Conservation (phyloP, 2,888 invertebrate species). For the Loripinus fragilis region DNA sequence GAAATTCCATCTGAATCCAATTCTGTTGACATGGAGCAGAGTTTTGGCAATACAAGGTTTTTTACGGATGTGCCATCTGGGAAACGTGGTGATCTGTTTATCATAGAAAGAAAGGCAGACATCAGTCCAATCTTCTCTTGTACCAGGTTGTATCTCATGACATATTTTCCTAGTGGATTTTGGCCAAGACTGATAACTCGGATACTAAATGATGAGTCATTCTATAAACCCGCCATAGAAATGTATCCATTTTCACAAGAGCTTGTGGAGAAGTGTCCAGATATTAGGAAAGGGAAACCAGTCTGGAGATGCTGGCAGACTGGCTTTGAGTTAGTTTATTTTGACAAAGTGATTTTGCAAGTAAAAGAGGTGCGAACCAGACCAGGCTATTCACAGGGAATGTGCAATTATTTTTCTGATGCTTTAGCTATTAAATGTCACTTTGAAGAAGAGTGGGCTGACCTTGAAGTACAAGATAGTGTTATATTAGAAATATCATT, state of each 20-base stretch:
- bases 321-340: slow-evolving; percentile 93
- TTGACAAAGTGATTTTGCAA: slow-evolving; percentile 91
- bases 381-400: slow-evolving; percentile 65
- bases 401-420: slow-evolving; percentile 85
- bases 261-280: slow-evolving; percentile 60
- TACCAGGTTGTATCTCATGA: slow-evolving; percentile 87
- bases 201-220: slow-evolving; percentile 91
- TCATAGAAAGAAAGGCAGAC: slow-evolving; percentile 62
- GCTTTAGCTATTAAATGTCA: slow-evolving; percentile 77
- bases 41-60: slow-evolving; percentile 19
- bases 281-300: slow-evolving; percentile 59
- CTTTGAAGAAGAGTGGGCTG: slow-evolving; percentile 94
- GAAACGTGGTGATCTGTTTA: slow-evolving; percentile 30
- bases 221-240: slow-evolving; percentile 64
- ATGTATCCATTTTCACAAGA: slow-evolving; percentile 69
- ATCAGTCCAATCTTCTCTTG: slow-evolving; percentile 73
- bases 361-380: slow-evolving; percentile 83
- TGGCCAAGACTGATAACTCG: slow-evolving; percentile 97
- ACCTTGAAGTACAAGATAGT: slow-evolving; percentile 90
- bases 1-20: neutral
- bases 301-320: slow-evolving; percentile 83
- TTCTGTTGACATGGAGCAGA: neutral
- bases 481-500: slow-evolving; percentile 91
- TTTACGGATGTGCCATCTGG: neutral
- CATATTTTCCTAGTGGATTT: slow-evolving; percentile 99